Conservation (phyloP, 2,888 invertebrate species). For the Drosophila meridiana region DNA sequence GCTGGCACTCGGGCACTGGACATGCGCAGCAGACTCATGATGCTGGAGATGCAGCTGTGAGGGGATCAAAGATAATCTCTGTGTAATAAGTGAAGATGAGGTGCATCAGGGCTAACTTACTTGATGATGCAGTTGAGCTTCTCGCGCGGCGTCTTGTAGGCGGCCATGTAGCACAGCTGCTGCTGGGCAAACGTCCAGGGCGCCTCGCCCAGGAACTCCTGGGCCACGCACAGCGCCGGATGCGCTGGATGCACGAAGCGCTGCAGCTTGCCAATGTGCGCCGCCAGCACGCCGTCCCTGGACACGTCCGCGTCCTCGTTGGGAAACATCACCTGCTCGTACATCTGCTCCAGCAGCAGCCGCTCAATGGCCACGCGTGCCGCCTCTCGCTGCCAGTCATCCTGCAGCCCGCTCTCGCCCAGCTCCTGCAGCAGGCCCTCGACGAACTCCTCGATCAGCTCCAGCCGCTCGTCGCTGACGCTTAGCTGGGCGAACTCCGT, state of each 20-base stretch:
- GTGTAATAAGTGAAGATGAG: neutral
- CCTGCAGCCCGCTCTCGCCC: conserved; percentile 87
- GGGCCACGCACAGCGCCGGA: conserved; percentile 92
- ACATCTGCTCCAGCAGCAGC: conserved; percentile 95
- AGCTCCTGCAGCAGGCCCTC: conserved; percentile 89
- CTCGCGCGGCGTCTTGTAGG: conserved; percentile 95
- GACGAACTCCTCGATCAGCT: conserved; percentile 93
- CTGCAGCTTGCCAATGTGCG: conserved; percentile 94
- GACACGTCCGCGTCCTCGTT: conserved; percentile 98
- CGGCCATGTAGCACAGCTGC: conserved; percentile 94
- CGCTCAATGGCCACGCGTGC: conserved; percentile 94
- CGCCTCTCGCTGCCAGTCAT: conserved; percentile 88
- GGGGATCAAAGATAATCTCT: neutral
- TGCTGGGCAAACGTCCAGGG: conserved; percentile 98
- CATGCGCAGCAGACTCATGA: conserved; percentile 96
- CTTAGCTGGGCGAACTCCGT: conserved; percentile 92
- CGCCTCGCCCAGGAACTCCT: conserved; percentile 94
- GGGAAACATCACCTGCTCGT: conserved; percentile 97
- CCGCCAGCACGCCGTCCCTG: conserved; percentile 94
- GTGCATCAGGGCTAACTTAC: conserved; percentile 53
- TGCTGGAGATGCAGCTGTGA: conserved; percentile 93
- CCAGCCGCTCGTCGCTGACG: conserved; percentile 96
- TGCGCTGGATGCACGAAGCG: conserved; percentile 91
- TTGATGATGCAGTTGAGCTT: conserved; percentile 87
- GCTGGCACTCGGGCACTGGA: conserved; percentile 93